phyloP scores from a whole-genome alignment of 23 tunicate genomes.

The Trididemnum nubilum region DNA sequence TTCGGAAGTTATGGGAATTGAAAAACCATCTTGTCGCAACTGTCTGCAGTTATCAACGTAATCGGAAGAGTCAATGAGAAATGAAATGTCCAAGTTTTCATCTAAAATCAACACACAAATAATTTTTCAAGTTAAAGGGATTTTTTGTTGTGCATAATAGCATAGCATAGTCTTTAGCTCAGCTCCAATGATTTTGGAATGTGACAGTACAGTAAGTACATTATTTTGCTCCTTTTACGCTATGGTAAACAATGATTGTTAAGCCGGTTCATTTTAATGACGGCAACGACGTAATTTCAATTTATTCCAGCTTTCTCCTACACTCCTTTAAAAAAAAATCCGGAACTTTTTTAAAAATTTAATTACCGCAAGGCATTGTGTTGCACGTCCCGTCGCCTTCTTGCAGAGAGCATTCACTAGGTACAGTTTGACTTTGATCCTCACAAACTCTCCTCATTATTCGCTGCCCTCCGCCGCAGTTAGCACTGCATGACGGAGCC shows the following conservation, averaged over 20 bases:
- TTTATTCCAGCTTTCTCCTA: neutral
- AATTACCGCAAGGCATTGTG: conserved; percentile 3
- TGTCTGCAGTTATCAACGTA: conserved; percentile 63
- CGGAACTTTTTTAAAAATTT: neutral
- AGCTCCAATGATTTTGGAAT: neutral
- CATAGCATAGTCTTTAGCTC: neutral
- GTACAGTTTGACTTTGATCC: neutral
- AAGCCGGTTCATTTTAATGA: neutral
- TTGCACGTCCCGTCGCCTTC: conserved; percentile 32
- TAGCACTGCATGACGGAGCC: conserved; percentile 19
- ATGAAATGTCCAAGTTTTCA: conserved; percentile 53
- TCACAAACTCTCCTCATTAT: conserved; percentile 15
- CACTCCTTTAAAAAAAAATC: neutral
- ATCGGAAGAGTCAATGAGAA: conserved; percentile 77
- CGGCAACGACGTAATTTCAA: neutral
- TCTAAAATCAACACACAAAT: conserved; percentile 15
- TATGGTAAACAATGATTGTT: no score
- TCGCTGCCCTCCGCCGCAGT: conserved; percentile 27
- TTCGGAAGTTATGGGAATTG: conserved; percentile 36
- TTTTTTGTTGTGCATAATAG: neutral
- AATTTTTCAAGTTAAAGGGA: neutral
- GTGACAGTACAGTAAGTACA: neutral
- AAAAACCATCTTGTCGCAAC: conserved; percentile 14
- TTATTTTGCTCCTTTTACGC: no score
- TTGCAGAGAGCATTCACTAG: neutral